phyloP scores from a whole-genome alignment of 2,797 vertebrate species.

The Spheniscus humboldti region DNA sequence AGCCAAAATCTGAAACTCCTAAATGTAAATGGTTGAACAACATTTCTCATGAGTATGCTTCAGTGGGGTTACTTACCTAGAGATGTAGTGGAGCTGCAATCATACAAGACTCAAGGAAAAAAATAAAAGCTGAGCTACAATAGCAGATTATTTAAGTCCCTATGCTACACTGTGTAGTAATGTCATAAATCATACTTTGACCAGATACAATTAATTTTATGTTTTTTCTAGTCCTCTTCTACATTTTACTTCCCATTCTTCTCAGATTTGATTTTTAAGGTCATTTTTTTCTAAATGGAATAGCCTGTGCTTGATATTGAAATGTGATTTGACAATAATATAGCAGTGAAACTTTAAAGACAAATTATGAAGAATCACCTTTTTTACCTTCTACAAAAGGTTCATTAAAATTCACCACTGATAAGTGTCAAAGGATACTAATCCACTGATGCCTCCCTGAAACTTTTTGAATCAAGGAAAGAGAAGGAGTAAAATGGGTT shows the following conservation, averaged over 20 bases:
- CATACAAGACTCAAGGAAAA: neutral
- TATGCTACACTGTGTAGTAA: neutral
- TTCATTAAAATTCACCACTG: conserved; percentile 36
- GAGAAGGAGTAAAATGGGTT: neutral
- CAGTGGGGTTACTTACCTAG: neutral
- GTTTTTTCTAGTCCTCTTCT: neutral
- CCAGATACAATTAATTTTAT: conserved; percentile 51
- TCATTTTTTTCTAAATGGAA: conserved; percentile 38
- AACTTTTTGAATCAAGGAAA: conserved; percentile 27
- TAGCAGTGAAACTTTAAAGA: conserved; percentile 19
- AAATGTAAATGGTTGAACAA: neutral
- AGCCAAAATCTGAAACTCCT: neutral
- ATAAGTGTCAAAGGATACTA: neutral
- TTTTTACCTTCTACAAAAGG: neutral
- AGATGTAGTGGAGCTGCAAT: neutral
- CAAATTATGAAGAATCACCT: conserved; percentile 31
- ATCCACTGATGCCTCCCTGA: neutral
- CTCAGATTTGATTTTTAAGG: conserved; percentile 50
- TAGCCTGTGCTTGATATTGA: conserved; percentile 36
- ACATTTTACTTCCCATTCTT: conserved; percentile 16
- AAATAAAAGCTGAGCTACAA: neutral
- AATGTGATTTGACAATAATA: conserved; percentile 19
- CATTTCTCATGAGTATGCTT: neutral
- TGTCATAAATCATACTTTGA: conserved; percentile 41
- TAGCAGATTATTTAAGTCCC: neutral